Percentiles rank a stretch among this genome's conserved stretches.
Conservation (phyloP, 2,888 invertebrate species). For the Listrodromus nycthemerus region DNA sequence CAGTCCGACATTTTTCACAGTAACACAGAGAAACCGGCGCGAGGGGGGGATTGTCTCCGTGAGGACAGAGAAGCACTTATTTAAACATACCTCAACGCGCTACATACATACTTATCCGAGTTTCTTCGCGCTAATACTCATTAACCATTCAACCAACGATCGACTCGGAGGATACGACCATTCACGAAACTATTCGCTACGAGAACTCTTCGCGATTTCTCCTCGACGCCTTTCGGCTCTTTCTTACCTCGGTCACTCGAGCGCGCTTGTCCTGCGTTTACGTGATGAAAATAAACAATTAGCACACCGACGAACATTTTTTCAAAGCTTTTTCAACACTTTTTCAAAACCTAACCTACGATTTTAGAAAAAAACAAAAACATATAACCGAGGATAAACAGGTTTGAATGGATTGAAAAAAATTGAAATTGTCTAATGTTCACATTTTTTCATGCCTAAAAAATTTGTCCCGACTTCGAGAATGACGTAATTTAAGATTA, state of each 20-base stretch:
- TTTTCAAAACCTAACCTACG: conserved; percentile 13
- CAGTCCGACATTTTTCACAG: conserved; percentile 31
- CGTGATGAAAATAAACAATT: conserved; percentile 69
- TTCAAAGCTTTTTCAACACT: background rate
- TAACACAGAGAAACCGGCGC: conserved; percentile 2
- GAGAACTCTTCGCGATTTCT: conserved; percentile 63
- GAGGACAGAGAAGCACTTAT: conserved; percentile 15
- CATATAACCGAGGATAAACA: background rate
- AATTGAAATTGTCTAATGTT: background rate
- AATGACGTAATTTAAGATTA: conserved; percentile 18
- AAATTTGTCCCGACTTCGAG: background rate
- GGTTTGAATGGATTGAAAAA: background rate
- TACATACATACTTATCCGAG: conserved; percentile 35
- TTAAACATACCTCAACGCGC: conserved; percentile 37
- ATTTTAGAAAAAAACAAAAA: background rate
- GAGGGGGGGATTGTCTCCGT: conserved; percentile 5
- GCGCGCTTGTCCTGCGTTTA: conserved; percentile 57
- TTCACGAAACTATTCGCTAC: conserved; percentile 76
- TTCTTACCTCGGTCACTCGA: conserved; percentile 56
- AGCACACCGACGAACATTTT: conserved; percentile 20
- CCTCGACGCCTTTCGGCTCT: conserved; percentile 52
- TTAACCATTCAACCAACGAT: conserved; percentile 77
- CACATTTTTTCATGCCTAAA: conserved; percentile 17
- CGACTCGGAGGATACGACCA: conserved; percentile 74
- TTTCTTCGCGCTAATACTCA: conserved; percentile 62